A percentile compares a stretch with the other conserved stretches of the same genome.
These are phyloP conservation scores for Rhizoglyphus robini DNA, from an alignment of 1,140 invertebrate genomes.

Conservation along the genomic window DNA sequence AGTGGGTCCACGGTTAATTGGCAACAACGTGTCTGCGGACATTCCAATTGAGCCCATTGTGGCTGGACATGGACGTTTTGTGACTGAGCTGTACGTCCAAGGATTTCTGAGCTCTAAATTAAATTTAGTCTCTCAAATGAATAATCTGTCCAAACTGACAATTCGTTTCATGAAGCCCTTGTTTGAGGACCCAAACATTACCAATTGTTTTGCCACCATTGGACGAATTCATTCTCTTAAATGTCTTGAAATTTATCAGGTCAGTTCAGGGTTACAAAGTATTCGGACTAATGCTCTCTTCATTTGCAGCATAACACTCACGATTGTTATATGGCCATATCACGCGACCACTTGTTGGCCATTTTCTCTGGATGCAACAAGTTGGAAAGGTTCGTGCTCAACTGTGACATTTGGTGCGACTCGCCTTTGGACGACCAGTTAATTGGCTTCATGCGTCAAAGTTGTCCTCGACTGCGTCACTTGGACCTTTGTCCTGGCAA, in stretches of 20 bases:
- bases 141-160: background rate
- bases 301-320: conserved; percentile 16
- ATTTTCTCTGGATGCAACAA: conserved; percentile 4
- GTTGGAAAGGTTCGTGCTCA: background rate
- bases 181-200: background rate
- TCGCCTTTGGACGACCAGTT: conserved; percentile 5
- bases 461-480: background rate
- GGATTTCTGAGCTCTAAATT: conserved; percentile 2
- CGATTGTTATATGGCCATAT: background rate
- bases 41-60: background rate
- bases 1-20: background rate
- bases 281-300: too few species aligned
- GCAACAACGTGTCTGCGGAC: background rate
- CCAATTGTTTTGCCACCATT: background rate
- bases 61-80: background rate
- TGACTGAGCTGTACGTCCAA: conserved; percentile 9
- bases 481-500: conserved; percentile 4
- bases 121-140: background rate
- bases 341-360: background rate
- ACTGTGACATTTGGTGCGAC: conserved; percentile 11
- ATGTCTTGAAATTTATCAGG: conserved; percentile 12
- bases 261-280: too few species aligned
- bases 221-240: background rate
- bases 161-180: conserved; percentile 13
- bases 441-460: background rate